Percentiles rank a stretch among this genome's conserved stretches.
These are phyloP conservation scores for Ctenosaura bakeri DNA, from an alignment of 2,797 vertebrate genomes.

Conservation along the genomic window DNA sequence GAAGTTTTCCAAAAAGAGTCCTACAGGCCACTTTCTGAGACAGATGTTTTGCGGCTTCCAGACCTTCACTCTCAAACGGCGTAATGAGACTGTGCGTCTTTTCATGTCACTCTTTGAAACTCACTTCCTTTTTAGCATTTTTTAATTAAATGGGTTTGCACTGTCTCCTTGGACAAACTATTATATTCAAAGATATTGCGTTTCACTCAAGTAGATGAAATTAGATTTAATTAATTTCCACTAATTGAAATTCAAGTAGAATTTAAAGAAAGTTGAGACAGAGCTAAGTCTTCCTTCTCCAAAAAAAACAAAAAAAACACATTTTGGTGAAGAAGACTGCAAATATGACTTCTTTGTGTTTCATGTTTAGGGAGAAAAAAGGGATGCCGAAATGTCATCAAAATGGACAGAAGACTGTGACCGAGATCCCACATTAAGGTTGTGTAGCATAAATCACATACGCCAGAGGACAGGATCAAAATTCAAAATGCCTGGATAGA, in stretches of 20 bases:
- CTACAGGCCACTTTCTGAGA: neutral
- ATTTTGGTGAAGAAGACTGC: neutral
- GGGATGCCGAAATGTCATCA: too few species aligned
- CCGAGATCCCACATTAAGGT: too few species aligned
- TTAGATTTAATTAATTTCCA: neutral
- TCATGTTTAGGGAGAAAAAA: neutral
- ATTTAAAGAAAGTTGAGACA: conserved; percentile 18
- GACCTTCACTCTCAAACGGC: neutral
- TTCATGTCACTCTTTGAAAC: conserved; percentile 24
- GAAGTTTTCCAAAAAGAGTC: neutral
- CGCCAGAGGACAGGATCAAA: too few species aligned
- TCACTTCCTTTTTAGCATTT: conserved; percentile 33
- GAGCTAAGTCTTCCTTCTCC: neutral
- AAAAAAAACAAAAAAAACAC: neutral
- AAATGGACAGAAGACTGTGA: neutral
- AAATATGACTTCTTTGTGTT: neutral
- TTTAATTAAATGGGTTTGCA: conserved; percentile 40
- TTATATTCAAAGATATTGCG: conserved; percentile 22
- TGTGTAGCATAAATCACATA: too few species aligned
- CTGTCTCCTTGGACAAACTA: neutral
- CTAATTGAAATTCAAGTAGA: conserved; percentile 43
- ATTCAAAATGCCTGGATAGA: too few species aligned
- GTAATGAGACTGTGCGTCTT: neutral
- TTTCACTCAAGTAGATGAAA: conserved; percentile 40
- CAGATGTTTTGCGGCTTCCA: neutral